phyloP scores from a whole-genome alignment of 1,140 invertebrate species.

The Pomacea maculata region DNA sequence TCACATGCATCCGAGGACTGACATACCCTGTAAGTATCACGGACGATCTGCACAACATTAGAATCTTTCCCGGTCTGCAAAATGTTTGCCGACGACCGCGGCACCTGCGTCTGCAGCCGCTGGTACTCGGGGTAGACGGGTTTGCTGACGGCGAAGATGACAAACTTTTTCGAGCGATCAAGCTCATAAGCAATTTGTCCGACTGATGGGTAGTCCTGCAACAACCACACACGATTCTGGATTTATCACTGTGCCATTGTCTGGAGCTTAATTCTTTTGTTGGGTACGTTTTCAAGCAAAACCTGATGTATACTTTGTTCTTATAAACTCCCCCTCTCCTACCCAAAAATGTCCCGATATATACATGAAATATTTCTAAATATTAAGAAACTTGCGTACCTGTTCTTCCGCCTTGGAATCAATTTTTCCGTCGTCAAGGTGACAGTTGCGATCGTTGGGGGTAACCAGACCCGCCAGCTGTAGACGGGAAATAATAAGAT shows the following conservation, averaged over 20 bases:
- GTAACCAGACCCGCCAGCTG: slow-evolving; percentile 88
- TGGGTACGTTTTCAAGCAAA: too few relatives aligned
- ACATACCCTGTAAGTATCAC: slow-evolving; percentile 83
- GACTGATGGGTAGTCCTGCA: slow-evolving; percentile 94
- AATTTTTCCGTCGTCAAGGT: slow-evolving; percentile 74
- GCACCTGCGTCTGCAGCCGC: slow-evolving; percentile 7
- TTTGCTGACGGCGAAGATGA: slow-evolving; percentile 89
- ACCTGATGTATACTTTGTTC: background rate
- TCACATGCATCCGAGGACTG: background rate
- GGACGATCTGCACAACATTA: slow-evolving; percentile 90
- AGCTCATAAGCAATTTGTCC: slow-evolving; percentile 86
- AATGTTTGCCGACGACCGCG: slow-evolving; percentile 76
- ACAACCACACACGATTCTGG: slow-evolving; percentile 16
- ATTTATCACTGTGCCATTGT: too few relatives aligned
- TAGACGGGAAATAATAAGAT: slow-evolving; percentile 12
- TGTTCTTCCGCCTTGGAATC: slow-evolving; percentile 75
- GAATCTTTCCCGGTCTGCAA: slow-evolving; percentile 82
- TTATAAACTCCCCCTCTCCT: background rate
- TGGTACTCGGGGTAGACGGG: slow-evolving; percentile 21
- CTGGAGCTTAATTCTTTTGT: too few relatives aligned
- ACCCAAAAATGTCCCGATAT: background rate
- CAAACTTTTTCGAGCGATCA: slow-evolving; percentile 91
- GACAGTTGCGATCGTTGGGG: slow-evolving; percentile 91
- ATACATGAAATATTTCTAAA: background rate
- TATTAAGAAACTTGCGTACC: slow-evolving; percentile 25